Percentiles rank a stretch among this genome's conserved stretches.
Evolutionary conservation across 1,140 invertebrate species (phyloP).

Genomic region (Asbolus verrucosus): DNA sequence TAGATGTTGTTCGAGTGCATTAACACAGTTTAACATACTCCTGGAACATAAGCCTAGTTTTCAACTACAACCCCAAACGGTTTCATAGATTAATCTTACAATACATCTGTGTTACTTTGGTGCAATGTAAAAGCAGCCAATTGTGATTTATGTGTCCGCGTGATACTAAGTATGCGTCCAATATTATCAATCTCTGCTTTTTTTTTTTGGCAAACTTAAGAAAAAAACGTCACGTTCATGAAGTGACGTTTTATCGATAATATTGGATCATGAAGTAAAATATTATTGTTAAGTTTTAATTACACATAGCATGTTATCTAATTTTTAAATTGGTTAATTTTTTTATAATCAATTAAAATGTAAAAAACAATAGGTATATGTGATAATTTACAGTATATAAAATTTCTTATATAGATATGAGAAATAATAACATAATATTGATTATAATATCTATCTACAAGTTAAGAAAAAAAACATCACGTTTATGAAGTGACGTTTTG

Average conservation of each 20-base stretch:
- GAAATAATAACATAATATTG: conserved; percentile 23
- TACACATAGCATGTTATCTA: conserved; percentile 21
- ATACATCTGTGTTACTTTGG: conserved; percentile 33
- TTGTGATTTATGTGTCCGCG: conserved; percentile 26
- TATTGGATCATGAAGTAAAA: conserved; percentile 28
- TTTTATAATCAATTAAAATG: conserved; percentile 9
- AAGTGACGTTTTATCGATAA: not conserved
- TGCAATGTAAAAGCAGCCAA: conserved; percentile 38
- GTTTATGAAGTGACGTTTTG: too few species aligned
- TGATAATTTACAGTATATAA: conserved; percentile 6
- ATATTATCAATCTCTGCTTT: too few species aligned
- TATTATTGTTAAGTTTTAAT: not conserved
- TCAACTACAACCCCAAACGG: conserved; percentile 39
- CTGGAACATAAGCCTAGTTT: conserved; percentile 71
- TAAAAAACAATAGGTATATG: not conserved
- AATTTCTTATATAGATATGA: conserved; percentile 11
- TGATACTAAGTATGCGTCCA: conserved; percentile 20
- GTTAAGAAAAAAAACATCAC: too few species aligned
- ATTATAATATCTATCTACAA: conserved; percentile 30
- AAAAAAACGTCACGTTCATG: too few species aligned
- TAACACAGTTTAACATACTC: conserved; percentile 89
- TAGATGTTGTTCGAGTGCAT: conserved; percentile 82
- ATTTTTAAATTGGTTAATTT: conserved; percentile 25
- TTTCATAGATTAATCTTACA: conserved; percentile 40
- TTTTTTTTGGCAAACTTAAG: too few species aligned